Percentiles rank a stretch among this genome's conserved stretches.
Conservation (phyloP, 2,113 vertebrate species). For the Synodontis membranacea region DNA sequence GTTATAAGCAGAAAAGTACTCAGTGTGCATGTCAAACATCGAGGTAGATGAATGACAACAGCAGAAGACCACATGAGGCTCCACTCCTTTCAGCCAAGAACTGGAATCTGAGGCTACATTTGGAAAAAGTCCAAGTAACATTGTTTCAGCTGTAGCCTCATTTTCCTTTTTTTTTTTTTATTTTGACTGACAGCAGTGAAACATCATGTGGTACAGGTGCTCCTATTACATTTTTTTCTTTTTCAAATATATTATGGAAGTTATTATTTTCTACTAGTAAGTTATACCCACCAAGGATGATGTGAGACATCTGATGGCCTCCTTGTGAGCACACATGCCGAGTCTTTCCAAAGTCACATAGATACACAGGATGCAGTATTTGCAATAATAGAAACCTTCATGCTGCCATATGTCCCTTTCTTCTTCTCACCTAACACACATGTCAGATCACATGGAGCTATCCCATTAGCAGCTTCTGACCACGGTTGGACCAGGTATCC, state of each 20-base stretch:
- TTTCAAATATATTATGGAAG: background rate
- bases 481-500: background rate
- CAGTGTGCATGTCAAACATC: background rate
- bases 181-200: background rate
- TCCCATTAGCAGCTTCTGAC: background rate
- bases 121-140: background rate
- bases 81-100: background rate
- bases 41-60: background rate
- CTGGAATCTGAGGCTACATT: background rate
- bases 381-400: background rate
- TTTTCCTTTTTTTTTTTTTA: background rate
- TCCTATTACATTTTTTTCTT: background rate
- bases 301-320: background rate
- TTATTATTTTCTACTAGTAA: background rate
- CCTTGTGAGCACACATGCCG: background rate
- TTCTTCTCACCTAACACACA: background rate
- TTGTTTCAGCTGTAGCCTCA: background rate
- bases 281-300: background rate
- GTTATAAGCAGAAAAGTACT: background rate
- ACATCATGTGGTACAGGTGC: background rate
- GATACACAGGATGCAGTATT: background rate
- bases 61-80: background rate
- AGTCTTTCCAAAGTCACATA: background rate
- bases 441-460: background rate
- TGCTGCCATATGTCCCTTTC: background rate